Evolutionary conservation across 1,140 invertebrate species (phyloP), one percentile per base, ranked within the genome.

Genomic region (Trichonephila clavata): DNA sequence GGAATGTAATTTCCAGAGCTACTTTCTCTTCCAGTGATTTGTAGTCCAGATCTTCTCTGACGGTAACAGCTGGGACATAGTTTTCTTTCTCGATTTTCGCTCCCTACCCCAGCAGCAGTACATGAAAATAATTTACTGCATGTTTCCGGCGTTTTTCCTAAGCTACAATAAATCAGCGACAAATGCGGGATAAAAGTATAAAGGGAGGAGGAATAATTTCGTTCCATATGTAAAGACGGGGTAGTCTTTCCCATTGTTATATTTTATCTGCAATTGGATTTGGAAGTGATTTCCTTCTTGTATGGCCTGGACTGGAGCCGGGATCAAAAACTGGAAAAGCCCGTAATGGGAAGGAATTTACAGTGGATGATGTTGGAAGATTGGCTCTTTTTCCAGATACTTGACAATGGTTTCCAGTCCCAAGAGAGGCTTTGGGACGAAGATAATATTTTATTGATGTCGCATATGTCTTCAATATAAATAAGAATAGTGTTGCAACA

Each of bases 71-170:
- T 89, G 87, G 39, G 87, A 77, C 87, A 65, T 68, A 39, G 86
- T 87, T 87, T 87, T 87, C 61, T 87, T 63, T 27, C 57, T 84
- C 83, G 83, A 84, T 84, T 84, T 87, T 59, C 86, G 59, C 86
- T 59, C 86, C 63, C 57, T 77, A 57, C 57, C 71, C 68, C 32
- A 59, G 43, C n/a, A 77, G 65, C 20, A 71, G 63, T 77, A 61
- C 87, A 89, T 89, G 87, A 89, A 89, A 89, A 89, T 89, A 89
- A 89, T 89, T 89, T 89, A 89, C 87, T 89, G 87, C 39, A 77
- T 71, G 87, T 71, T 71, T 50, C 65, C 87, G 68, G 20, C 65
- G 87, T 87, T 84, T 59, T 89, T 89, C 87, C 61, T 89, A 89
- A 89, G 87, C 87, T 57, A 50, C 68, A 89, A 89, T 89, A 89